Evolutionary conservation across 2,113 vertebrate genomes (phyloP), one percentile per base, ranked within the genome.

Genomic region (Polyodon spathula): DNA sequence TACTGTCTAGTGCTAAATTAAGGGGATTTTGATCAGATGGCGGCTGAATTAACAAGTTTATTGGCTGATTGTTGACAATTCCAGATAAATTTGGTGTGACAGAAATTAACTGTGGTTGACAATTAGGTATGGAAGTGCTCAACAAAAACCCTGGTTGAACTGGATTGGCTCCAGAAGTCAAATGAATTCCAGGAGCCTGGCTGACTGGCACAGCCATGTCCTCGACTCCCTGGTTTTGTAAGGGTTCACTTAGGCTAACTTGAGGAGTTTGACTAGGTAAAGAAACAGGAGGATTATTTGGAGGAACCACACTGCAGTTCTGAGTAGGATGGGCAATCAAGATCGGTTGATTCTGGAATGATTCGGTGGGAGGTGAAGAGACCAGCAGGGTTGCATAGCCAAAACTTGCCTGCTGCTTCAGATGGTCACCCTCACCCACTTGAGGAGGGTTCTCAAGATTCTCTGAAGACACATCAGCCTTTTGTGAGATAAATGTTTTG

Each of bases 361-460:
- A 78, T 40, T 94, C 90, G 0, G 84, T 78, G 17, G 89, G 80
- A 1, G 84, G 89, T 0, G 88, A 86, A 63, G 92, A 76, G 11
- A 89, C 80, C 38, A 98, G 77, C 51, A 97, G 84, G 73, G 90
- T 92, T 4, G 93, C 93, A 58, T 93, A 95, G 72, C 91, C 88
- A 43, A 89, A 83, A 83, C 85, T 86, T 72, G 86, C 86, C 86
- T 94, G 94, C 16, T 83, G 73, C 37, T 80, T 83, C 8, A 79
- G 66, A 2, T 80, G 73, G 58, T 86, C 87, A 12, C 84, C 84
- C 44, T 91, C 90, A 58, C 89, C 89, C 76, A 90, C 78, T 77
- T 92, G 88, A 54, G 95, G 96, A 63, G 95, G 96, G 71, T 96
- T 98, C 74, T 98, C 96, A 15, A 98, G 81, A 66, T 99, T 99